Conservation (phyloP, 35 echinoderm and acorn worm genomes). For the Strongylocentrotus purpuratus region DNA sequence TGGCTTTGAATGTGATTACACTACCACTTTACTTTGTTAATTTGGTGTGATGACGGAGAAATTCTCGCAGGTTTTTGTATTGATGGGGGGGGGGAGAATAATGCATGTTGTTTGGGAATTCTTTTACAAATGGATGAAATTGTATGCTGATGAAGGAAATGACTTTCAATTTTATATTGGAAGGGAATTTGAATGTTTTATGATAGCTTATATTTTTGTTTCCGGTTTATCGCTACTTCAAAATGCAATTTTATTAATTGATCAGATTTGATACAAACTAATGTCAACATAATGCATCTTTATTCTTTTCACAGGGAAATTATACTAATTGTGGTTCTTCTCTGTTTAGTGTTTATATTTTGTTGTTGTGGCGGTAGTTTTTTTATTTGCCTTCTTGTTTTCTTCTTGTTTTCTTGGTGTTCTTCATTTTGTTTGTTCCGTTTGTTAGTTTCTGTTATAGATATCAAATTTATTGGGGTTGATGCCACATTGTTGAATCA, state of each 20-base stretch:
- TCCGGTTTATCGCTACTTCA: not conserved
- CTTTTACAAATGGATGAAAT: not conserved
- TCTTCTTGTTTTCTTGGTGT: too few species aligned
- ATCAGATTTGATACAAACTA: not conserved
- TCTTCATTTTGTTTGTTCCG: too few species aligned
- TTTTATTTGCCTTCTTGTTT: too few species aligned
- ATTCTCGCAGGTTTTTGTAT: not conserved
- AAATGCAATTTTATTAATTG: not conserved
- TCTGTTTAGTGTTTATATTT: too few species aligned
- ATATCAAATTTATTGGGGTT: too few species aligned
- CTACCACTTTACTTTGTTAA: conserved; percentile 42
- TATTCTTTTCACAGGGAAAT: not conserved
- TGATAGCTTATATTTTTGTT: not conserved
- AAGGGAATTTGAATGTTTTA: not conserved
- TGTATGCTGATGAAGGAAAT: not conserved
- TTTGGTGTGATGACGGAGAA: not conserved
- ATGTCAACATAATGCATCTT: not conserved
- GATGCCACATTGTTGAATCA: too few species aligned
- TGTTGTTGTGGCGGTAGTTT: too few species aligned
- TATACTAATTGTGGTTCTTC: not conserved
- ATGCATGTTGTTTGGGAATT: not conserved
- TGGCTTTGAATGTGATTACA: conserved; percentile 29
- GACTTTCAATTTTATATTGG: not conserved
- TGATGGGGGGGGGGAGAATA: not conserved
- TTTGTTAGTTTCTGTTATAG: too few species aligned